These are phyloP conservation scores for Lucilia sericata DNA, from an alignment of 1,140 invertebrate genomes.

Conservation along the genomic window DNA sequence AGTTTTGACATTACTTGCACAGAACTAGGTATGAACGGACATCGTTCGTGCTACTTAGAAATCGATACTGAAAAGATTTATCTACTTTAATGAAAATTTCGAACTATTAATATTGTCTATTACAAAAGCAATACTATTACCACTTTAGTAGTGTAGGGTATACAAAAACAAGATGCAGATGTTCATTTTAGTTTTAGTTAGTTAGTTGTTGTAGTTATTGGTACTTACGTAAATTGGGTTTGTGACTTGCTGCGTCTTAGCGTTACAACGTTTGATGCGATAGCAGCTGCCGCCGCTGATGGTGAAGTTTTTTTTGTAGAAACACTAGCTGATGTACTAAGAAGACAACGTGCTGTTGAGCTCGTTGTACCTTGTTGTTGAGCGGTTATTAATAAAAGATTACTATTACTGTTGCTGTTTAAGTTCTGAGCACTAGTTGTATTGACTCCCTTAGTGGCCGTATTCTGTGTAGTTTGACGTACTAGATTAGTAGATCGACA, in stretches of 20 bases:
- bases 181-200: not conserved
- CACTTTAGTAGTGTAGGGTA: no score
- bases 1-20: no score
- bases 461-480: slow-evolving; percentile 27
- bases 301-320: not conserved
- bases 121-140: no score
- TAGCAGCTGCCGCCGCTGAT: not conserved
- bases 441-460: not conserved
- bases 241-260: slow-evolving; percentile 40
- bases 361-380: slow-evolving; percentile 24
- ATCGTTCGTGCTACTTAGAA: no score
- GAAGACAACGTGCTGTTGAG: slow-evolving; percentile 35
- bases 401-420: not conserved
- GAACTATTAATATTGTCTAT: no score
- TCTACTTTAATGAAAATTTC: no score
- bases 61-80: no score
- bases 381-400: not conserved
- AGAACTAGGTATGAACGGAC: no score
- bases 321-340: not conserved
- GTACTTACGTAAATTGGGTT: slow-evolving; percentile 34
- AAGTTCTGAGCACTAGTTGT: not conserved
- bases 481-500: slow-evolving; percentile 34
- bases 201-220: not conserved
- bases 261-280: slow-evolving; percentile 18
- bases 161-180: not conserved